Base-by-base conservation (phyloP, 1,140 invertebrate species). In the Trachelipus rathkii region DNA sequence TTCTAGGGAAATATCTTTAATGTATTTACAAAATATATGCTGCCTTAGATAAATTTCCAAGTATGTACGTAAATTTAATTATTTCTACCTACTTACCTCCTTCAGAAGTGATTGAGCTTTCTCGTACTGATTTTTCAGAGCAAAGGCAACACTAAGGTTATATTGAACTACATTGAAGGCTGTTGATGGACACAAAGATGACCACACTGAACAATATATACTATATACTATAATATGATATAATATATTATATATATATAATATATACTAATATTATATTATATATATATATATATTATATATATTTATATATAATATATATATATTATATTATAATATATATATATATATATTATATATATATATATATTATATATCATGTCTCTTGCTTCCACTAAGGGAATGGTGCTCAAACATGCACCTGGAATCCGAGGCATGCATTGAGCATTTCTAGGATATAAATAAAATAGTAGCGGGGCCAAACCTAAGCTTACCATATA, bases 71-170 rank as follows among this genome's bases (percentile, higher is more conserved):
- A 33, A 66, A 66, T 66, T n/a, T 3, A 23, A 2, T 66, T n/a
- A 66, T n/a, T 23, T 66, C 0, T 66, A n/a, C 15, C n/a, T n/a
- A 7, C 60, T 66, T 66, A 71, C 69, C 43, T 71, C 44, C 15
- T 73, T 46, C 10, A 73, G 43, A n/a, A 19, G 13, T 13, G 33
- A 10, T 9, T 53, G 44, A 53, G 72, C 72, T 46, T 73, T 73
- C 10, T 73, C 72, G 19, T 60, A 73, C 13, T 73, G 46, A 8
- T 73, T 21, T 43, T 60, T 21, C 44, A 73, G 72, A 0, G 72
- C 72, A 46, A 46, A 73, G 23, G 44, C 46, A 21, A 73, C 45
- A 53, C 72, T 73, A 10, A 73, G 45, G 46, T 73, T 73, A 60
- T 73, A 60, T 45, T 73, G 53, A 10, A 73, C 0, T 21, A 73